A percentile compares a stretch with the other conserved stretches of the same genome.
Conservation (phyloP, 92 coral and sea anemone genomes). For the Zoanthus gigantus region DNA sequence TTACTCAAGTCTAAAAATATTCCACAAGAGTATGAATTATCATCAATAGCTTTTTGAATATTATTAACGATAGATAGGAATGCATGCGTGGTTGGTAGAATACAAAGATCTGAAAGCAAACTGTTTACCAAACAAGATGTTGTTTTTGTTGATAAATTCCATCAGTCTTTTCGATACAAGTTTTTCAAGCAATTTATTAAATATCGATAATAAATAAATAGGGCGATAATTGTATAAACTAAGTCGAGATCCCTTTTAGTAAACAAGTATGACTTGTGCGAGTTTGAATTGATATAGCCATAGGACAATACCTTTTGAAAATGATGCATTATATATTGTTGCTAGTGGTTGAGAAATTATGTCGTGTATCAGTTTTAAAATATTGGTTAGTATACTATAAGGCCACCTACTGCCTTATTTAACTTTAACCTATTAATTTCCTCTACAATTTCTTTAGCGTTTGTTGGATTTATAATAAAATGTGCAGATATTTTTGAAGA, state of each 20-base stretch:
- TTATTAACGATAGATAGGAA: too few relatives aligned
- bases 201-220: neutral
- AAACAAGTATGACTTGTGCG: neutral
- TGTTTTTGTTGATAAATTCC: neutral
- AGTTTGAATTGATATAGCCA: neutral
- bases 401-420: neutral
- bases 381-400: neutral
- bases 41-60: too few relatives aligned
- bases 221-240: neutral
- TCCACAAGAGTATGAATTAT: too few relatives aligned
- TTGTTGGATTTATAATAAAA: neutral
- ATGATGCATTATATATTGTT: neutral
- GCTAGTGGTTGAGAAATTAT: slow-evolving; percentile 2
- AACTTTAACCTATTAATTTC: neutral
- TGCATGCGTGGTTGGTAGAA: neutral
- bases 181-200: neutral
- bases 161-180: slow-evolving; percentile 10
- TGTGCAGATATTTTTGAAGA: neutral
- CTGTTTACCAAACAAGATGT: neutral
- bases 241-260: neutral
- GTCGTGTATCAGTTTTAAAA: neutral
- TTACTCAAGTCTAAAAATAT: too few relatives aligned
- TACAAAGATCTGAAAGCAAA: neutral
- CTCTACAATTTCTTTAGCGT: neutral
- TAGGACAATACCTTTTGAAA: slow-evolving; percentile 5